phyloP scores from a whole-genome alignment of 2,888 invertebrate genomes.

The Cheilosia vulpina region DNA sequence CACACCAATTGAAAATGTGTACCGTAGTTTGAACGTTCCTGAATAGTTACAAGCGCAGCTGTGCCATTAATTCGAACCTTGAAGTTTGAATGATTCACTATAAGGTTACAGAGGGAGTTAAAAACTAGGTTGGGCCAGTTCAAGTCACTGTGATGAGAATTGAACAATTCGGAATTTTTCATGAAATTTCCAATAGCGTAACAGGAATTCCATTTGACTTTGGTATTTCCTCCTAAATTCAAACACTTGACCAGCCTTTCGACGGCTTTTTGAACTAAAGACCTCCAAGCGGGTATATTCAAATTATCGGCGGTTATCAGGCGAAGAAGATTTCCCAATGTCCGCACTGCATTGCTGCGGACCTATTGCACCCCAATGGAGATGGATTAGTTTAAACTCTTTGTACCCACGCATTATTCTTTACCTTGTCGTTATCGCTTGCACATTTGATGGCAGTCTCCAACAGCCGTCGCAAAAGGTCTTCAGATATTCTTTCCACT shows the following conservation, averaged over 20 bases:
- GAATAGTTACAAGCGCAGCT: conserved; percentile 88
- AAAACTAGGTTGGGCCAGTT: conserved; percentile 86
- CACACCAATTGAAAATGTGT: conserved; percentile 87
- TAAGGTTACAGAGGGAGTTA: conserved; percentile 86
- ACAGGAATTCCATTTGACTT: conserved; percentile 96
- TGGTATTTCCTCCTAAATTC: conserved; percentile 89
- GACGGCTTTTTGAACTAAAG: conserved; percentile 86
- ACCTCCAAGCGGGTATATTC: conserved; percentile 84
- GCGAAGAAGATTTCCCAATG: conserved; percentile 91
- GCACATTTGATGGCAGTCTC: conserved; percentile 87
- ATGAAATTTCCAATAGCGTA: conserved; percentile 93
- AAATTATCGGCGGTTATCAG: conserved; percentile 86
- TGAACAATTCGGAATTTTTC: conserved; percentile 85
- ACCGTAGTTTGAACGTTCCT: conserved; percentile 87
- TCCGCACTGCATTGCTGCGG: conserved; percentile 89
- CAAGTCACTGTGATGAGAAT: conserved; percentile 76
- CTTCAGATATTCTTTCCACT: conserved; percentile 88
- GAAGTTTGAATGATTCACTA: conserved; percentile 91
- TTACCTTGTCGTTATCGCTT: conserved; percentile 91
- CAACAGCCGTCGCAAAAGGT: conserved; percentile 88
- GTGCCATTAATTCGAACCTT: conserved; percentile 96
- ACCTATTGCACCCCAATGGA: conserved; percentile 55
- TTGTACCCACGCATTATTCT: neutral
- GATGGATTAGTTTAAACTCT: neutral
- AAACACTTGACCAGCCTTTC: conserved; percentile 88